Percentiles rank a stretch among this genome's conserved stretches.
These are phyloP conservation scores for Cassiopea andromeda DNA, from an alignment of 30 jellyfish, hydroid and myxozoan species.

Conservation along the genomic window DNA sequence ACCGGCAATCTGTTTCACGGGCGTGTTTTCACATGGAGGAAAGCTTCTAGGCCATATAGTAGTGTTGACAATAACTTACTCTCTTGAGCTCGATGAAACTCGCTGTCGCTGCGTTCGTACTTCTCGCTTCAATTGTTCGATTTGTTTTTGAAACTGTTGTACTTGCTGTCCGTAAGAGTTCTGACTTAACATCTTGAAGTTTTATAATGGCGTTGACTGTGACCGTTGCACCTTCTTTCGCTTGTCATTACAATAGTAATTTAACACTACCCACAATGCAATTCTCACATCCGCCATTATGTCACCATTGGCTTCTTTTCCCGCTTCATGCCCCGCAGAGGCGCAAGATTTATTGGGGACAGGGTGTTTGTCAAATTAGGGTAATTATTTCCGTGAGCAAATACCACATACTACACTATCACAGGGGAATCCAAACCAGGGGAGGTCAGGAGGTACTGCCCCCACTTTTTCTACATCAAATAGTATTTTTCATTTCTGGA, in stretches of 20 bases:
- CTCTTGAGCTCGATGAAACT: conserved; percentile 78
- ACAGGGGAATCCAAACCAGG: too few species aligned
- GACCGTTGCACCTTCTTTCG: neutral
- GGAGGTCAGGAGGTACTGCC: too few species aligned
- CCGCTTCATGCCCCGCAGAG: too few species aligned
- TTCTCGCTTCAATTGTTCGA: conserved; percentile 82
- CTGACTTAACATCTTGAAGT: conserved; percentile 45
- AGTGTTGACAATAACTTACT: conserved; percentile 64
- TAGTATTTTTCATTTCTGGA: too few species aligned
- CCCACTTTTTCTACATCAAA: too few species aligned
- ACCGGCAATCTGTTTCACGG: too few species aligned
- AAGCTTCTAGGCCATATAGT: neutral
- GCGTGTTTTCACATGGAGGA: neutral
- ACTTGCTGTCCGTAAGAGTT: conserved; percentile 65
- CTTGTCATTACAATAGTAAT: neutral
- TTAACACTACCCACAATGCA: neutral
- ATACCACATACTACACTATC: too few species aligned
- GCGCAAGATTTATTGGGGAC: too few species aligned
- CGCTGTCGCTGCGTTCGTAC: conserved; percentile 63
- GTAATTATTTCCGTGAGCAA: too few species aligned
- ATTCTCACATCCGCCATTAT: conserved; percentile 1
- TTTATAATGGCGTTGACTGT: neutral
- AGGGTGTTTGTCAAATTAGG: too few species aligned
- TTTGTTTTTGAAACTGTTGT: conserved; percentile 60
- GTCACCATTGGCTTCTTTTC: neutral